Evolutionary conservation across 2,113 vertebrate species (phyloP).

Genomic region (Natator depressus): DNA sequence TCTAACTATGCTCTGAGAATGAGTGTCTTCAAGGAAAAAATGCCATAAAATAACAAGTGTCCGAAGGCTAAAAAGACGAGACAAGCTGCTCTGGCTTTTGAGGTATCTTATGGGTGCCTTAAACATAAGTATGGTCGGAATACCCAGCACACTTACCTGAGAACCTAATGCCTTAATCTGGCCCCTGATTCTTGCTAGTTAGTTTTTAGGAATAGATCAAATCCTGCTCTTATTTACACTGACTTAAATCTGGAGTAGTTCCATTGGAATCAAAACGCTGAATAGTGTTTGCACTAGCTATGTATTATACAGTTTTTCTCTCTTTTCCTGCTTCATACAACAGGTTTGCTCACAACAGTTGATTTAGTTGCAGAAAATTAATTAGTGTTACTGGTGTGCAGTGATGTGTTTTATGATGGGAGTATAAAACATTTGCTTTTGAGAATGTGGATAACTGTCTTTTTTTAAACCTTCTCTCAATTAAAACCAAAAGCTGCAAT

Average conservation of each 20-base stretch:
- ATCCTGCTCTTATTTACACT: neutral
- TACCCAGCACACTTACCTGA: neutral
- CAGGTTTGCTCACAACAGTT: constrained; percentile 6
- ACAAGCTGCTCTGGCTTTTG: neutral
- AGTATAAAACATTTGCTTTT: neutral
- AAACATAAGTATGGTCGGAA: neutral
- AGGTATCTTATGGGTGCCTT: neutral
- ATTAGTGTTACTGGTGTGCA: neutral
- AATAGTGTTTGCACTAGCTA: neutral
- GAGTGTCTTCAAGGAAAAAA: neutral
- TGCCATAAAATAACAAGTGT: neutral
- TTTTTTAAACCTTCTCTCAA: neutral
- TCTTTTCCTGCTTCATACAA: neutral
- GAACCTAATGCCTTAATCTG: neutral
- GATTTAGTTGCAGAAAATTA: constrained; percentile 1
- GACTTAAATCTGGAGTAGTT: neutral
- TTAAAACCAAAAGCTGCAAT: neutral
- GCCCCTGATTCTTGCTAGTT: neutral
- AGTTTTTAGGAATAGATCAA: neutral
- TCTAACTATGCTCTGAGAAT: neutral
- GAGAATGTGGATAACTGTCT: neutral
- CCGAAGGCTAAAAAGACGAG: neutral
- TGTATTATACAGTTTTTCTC: neutral
- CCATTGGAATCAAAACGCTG: neutral
- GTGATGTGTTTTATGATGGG: neutral